These are phyloP conservation scores for Petroica traversi DNA, from an alignment of 2,113 vertebrate genomes.

Conservation along the genomic window DNA sequence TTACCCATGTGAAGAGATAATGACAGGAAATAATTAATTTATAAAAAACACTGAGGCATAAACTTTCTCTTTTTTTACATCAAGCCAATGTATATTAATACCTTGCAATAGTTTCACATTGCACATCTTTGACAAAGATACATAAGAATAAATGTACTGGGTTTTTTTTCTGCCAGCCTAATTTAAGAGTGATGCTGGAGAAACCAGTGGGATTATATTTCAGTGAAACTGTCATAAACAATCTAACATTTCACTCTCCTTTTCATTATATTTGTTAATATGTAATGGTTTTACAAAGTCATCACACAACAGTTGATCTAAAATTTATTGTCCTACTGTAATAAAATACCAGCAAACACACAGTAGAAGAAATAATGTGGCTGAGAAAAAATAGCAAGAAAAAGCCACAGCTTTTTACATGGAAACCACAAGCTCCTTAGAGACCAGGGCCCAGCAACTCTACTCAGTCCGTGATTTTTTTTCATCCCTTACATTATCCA, in stretches of 20 bases:
- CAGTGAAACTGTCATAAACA: neutral
- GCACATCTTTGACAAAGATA: neutral
- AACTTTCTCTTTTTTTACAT: neutral
- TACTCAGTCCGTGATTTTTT: neutral
- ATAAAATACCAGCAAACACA: neutral
- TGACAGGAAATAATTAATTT: neutral
- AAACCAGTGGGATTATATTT: neutral
- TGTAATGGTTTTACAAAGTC: neutral
- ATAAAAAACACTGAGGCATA: neutral
- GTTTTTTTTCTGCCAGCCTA: neutral
- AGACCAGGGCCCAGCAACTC: neutral
- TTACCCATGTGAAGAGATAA: neutral
- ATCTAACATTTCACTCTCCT: neutral
- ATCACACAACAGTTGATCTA: neutral
- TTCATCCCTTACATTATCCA: neutral
- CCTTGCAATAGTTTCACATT: neutral
- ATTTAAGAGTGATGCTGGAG: neutral
- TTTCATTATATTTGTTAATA: neutral
- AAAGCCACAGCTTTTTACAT: neutral
- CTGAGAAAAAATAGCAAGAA: neutral
- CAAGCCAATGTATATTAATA: neutral
- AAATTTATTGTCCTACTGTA: neutral
- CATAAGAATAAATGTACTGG: neutral
- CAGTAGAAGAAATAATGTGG: neutral
- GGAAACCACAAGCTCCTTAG: neutral